Evolutionary conservation across 2,888 invertebrate genomes (phyloP), one percentile per base, ranked within the genome.

Genomic region (Eilema caniola): DNA sequence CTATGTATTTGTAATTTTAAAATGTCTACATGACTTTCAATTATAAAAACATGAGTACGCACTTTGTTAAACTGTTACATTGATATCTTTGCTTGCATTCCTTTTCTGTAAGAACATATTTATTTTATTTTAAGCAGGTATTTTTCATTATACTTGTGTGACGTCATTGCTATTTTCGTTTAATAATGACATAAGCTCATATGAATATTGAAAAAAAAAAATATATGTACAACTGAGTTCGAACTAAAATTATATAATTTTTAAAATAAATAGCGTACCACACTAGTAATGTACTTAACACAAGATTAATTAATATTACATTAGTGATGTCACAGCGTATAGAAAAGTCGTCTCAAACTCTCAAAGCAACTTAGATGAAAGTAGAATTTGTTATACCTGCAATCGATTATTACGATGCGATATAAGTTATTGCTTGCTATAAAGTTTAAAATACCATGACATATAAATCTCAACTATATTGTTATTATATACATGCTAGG

Each of bases 391-490:
- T 20, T 12, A 37, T 37, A n/a, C 5, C 47, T 47, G 47, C 47
- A 47, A 47, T 47, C 47, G 20, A 47, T 47, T 47, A 47, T 53
- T 53, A 8, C 20, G 47, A 47, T 53, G 10, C 20, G 20, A 10
- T 3, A 0, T 53, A 8, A n/a, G 5, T 0, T 10, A 33, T n/a
- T 61, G 12, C 31, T 33, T 59, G 25, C 2, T 66, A 14, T 33
- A 7, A 25, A 25, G 24, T 41, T 37, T 53, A 41, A 16, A 59
- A 59, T 69, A 28, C 28, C 63, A 69, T 69, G 69, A 69, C 64
- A 63, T 23, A 31, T 31, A 37, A 31, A 33, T 61, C 24, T 20
- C 20, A 28, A 59, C 5, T 28, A 28, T 59, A 59, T 59, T 16
- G 3, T 28, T 25, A 14, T 25, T 16, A n/a, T n/a, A n/a, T n/a